Conservation (phyloP, 2,113 vertebrate species). For the Lampris incognitus region DNA sequence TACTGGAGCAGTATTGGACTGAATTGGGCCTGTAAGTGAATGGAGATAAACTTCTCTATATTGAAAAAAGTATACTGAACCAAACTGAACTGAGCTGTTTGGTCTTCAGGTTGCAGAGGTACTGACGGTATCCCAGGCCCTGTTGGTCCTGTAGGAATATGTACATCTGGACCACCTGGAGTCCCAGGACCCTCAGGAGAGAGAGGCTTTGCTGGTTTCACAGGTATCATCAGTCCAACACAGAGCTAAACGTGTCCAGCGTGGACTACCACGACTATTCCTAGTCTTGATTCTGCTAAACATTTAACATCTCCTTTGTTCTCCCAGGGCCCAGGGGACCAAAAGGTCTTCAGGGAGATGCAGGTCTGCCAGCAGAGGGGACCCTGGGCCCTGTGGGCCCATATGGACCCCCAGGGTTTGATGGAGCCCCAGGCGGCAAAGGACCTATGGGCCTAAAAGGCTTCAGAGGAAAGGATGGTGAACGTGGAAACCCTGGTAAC, state of each 20-base stretch:
- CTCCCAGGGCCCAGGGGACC: conserved; percentile 59
- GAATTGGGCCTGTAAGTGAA: too few relatives aligned
- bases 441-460: conserved; percentile 63
- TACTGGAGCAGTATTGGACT: too few relatives aligned
- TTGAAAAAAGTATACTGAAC: too few relatives aligned
- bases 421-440: conserved; percentile 54
- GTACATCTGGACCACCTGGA: conserved; percentile 57
- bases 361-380: conserved; percentile 56
- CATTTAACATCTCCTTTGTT: background rate
- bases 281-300: too few relatives aligned
- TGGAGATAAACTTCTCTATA: too few relatives aligned
- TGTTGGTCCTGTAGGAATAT: conserved; percentile 41
- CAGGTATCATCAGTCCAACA: conserved; percentile 36
- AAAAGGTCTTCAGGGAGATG: conserved; percentile 67
- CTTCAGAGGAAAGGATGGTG: conserved; percentile 55
- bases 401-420: conserved; percentile 55
- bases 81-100: too few relatives aligned
- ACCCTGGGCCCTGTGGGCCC: conserved; percentile 50
- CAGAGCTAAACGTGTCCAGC: too few relatives aligned
- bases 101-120: conserved; percentile 51
- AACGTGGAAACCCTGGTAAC: conserved; percentile 70
- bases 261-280: too few relatives aligned
- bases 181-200: conserved; percentile 58
- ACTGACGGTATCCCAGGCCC: conserved; percentile 54
- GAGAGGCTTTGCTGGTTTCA: conserved; percentile 56